Conservation (phyloP, 2,888 invertebrate species). For the Apotomis capreana region DNA sequence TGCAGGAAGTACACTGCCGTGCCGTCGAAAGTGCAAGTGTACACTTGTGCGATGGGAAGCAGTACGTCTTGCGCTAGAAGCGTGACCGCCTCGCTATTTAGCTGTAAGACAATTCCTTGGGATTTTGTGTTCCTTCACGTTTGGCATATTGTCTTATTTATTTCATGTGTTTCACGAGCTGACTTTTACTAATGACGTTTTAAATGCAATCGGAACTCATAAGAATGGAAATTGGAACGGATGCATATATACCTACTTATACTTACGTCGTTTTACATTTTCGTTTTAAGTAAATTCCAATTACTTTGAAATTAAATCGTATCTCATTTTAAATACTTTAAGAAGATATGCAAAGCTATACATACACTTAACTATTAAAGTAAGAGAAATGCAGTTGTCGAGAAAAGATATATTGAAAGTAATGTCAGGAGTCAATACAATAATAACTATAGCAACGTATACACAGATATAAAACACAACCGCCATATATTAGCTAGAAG, state of each 20-base stretch:
- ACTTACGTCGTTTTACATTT: neutral
- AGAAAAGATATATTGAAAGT: no score
- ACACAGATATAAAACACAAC: no score
- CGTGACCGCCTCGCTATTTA: conserved; percentile 39
- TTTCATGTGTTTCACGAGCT: neutral
- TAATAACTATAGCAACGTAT: no score
- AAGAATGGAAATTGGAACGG: neutral
- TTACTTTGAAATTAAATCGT: no score
- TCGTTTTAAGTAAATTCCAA: neutral
- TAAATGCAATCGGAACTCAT: neutral
- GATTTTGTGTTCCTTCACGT: conserved; percentile 5
- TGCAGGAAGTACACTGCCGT: conserved; percentile 32
- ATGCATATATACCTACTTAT: no score
- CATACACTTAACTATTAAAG: no score
- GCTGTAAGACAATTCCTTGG: conserved; percentile 24
- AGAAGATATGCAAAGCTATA: no score
- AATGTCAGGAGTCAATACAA: no score
- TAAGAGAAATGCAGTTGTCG: no score
- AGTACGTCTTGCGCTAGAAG: conserved; percentile 22
- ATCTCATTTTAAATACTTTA: no score
- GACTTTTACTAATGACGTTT: neutral
- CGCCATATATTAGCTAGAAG: no score
- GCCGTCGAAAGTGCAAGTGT: conserved; percentile 38
- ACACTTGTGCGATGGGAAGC: conserved; percentile 28
- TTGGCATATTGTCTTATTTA: neutral